Evolutionary conservation across 2,888 invertebrate genomes (phyloP), one percentile per base, ranked within the genome.

Genomic region (Lutraria lutraria): DNA sequence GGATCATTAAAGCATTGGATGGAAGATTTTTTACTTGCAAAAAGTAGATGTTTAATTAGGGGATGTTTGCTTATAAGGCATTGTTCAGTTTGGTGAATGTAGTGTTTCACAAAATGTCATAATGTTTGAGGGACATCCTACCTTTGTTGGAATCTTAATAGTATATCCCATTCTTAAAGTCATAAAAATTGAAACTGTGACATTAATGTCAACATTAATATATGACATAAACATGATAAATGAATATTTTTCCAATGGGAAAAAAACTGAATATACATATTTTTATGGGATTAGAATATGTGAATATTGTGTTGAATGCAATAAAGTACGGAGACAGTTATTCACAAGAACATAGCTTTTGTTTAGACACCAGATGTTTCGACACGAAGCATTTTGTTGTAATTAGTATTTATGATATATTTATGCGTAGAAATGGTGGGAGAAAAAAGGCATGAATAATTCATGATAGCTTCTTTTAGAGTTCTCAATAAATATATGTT

Each of bases 371-470:
- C 63, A 68, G 63, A 68, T 68, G 63, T 68, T 68, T 68, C 25
- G 25, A 21, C 63, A 68, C 25, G 6, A n/a, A 63, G 25, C 63
- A n/a, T 68, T 68, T n/a, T 68, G 63, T 25, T 25, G 10, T 56
- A 19, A 68, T 25, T 68, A 25, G 63, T 68, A 68, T 68, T 68
- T 25, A n/a, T 68, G 63, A 25, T n/a, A 68, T 13, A 68, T 68
- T 68, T 25, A 68, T n/a, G n/a, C 25, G 13, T 12, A 68, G 63
- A 68, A 68, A 68, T 68, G 63, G 63, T 12, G 63, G 19, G 56
- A 68, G 63, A 68, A 68, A 68, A 68, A 68, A 68, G n/a, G 25
- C 13, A 68, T 68, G 63, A 68, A 68, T 68, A n/a, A 68, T 68
- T 68, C 63, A 68, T 68, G 25, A 68, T 25, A 13, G n/a, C 63